Base-by-base conservation (phyloP, 2,888 invertebrate species). In the Adela reaumurella region DNA sequence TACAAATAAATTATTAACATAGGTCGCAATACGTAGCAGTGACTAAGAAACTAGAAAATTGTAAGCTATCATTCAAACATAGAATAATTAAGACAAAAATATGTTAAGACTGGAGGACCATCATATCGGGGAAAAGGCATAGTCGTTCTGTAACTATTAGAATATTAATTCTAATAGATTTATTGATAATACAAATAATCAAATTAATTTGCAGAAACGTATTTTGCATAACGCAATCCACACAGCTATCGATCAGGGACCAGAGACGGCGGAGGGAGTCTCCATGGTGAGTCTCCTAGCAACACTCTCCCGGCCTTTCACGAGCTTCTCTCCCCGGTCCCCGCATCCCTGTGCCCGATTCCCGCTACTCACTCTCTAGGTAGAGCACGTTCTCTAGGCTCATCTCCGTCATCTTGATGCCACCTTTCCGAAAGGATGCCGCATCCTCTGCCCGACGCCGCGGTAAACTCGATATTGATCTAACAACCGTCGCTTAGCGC, bases 331-430 rank as follows among this genome's bases (percentile, higher is more conserved):
- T n/a, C n/a, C n/a, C n/a, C 54, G 47, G 53, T 61, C 68, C 73
- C 64, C 65, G 44, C 19, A 65, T 65, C 43, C 19, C 29, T 29
- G 17, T 63, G 56, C 60, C 60, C 67, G n/a, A 66, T 62, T 60
- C 57, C 57, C 63, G 62, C 59, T 59, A 78, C 80, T 80, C 65
- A 80, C 80, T 80, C 61, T 80, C 80, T 46, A 80, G 64, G 62
- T 79, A 80, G 62, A 80, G 79, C 63, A 80, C 77, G 60, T 73
- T 76, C 62, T 80, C 80, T 61, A 78, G 74, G 46, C 69, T 77
- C 77, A 80, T 74, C 62, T 77, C 76, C 47, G 77, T 65, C 78
- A 78, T 78, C 67, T 68, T 74, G 53, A 51, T 56, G 49, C 29
- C 57, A 63, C 58, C 58, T 50, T 48, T 51, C 58, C 57, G 63